Base-by-base conservation (phyloP, 2,113 vertebrate species). In the Mixornis gularis region DNA sequence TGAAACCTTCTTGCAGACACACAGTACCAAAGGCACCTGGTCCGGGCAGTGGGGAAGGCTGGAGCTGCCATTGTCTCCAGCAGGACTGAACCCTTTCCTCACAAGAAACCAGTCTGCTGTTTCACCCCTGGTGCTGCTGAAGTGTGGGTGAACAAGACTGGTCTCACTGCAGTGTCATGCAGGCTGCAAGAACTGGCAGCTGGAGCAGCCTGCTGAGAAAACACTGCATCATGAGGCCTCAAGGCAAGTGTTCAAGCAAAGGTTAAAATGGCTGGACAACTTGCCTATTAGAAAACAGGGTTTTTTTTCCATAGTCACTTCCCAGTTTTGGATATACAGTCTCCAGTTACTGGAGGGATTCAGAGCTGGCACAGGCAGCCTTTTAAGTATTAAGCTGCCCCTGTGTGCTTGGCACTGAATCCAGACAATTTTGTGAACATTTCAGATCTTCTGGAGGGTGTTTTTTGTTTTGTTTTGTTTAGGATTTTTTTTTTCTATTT, bases 361-460 rank as follows among this genome's bases (percentile, higher is more conserved):
- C 90, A 77, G 85, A 76, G 48, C 88, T 70, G 95, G 92, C 85
- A 92, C 51, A 59, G 71, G 77, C 56, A 15, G 25, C 10, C 32
- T 89, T 53, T 74, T 79, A 62, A 96, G 81, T 85, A 81, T 92
- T 87, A 97, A 78, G 62, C 77, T 70, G 48, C 90, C 91, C 92
- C 89, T 90, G 79, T 92, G 79, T 90, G 44, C 60, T 97, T 97
- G 96, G 95, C 95, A 95, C 86, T 56, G 90, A 89, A 96, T 92
- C 96, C 89, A 97, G 95, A 97, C 53, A 9, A 85, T 82, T 96
- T 95, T 92, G 93, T 95, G 92, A 96, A 94, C 79, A 80, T 79
- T 95, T 97, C 94, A 94, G 74, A 93, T 93, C 71, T 95, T 92
- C 79, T 96, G 64, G 58, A 83, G 34, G 10, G 4, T 53, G 49